Percentiles rank a stretch among this genome's conserved stretches.
Evolutionary conservation across 1,140 invertebrate species (phyloP).

Genomic region (Thaumatotibia leucotreta): DNA sequence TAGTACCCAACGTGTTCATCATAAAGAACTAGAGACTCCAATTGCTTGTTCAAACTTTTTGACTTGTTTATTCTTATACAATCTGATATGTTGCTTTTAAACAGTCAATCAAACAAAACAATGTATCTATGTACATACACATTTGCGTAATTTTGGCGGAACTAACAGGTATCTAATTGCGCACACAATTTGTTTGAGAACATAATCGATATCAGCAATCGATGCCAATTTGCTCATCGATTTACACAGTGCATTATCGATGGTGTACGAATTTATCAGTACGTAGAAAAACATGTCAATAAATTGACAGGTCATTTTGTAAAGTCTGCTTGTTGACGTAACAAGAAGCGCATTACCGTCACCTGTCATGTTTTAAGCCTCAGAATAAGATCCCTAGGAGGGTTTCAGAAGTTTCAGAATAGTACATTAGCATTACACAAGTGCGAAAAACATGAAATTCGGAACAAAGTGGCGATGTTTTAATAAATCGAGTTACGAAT

Average conservation of each 20-base stretch:
- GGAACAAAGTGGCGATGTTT: too few species aligned
- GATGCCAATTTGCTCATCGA: conserved; percentile 5
- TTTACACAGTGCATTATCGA: conserved; percentile 9
- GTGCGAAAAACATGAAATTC: too few species aligned
- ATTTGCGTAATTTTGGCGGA: not conserved
- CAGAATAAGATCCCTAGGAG: too few species aligned
- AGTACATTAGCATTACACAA: too few species aligned
- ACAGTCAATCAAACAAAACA: not conserved
- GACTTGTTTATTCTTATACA: not conserved
- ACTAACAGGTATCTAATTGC: not conserved
- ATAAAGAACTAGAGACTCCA: too few species aligned
- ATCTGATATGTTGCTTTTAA: too few species aligned
- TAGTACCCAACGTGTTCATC: too few species aligned
- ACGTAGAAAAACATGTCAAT: not conserved
- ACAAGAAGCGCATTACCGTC: too few species aligned
- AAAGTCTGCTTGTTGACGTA: not conserved
- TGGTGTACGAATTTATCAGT: not conserved
- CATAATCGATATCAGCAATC: conserved; percentile 10
- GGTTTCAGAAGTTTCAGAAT: too few species aligned
- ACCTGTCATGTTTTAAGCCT: too few species aligned
- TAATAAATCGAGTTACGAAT: too few species aligned
- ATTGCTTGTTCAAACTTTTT: too few species aligned
- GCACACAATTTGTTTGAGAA: not conserved
- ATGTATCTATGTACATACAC: not conserved
- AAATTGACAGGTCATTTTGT: not conserved